These are phyloP conservation scores for Archips crataeganus DNA, from an alignment of 2,888 invertebrate genomes.

Conservation along the genomic window DNA sequence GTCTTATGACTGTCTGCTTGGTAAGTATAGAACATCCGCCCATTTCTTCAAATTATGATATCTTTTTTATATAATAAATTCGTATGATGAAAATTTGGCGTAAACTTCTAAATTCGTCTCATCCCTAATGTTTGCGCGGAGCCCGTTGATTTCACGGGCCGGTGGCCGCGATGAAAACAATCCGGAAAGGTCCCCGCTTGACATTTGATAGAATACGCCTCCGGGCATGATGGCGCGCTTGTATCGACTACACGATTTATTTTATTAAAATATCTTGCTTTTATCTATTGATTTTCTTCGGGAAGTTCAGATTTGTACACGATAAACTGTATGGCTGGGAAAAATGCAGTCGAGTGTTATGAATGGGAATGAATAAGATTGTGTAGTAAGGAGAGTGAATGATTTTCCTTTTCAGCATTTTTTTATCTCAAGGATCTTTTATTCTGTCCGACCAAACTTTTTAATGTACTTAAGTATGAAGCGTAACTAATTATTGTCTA, in stretches of 20 bases:
- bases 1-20: too few relatives aligned
- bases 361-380: too few relatives aligned
- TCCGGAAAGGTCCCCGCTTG: slow-evolving; percentile 70
- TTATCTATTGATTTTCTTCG: slow-evolving; percentile 36
- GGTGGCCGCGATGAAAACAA: slow-evolving; percentile 66
- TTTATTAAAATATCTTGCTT: slow-evolving; percentile 41
- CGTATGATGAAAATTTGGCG: background rate
- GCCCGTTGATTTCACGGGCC: slow-evolving; percentile 75
- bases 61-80: background rate
- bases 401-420: too few relatives aligned
- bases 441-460: too few relatives aligned
- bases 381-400: background rate
- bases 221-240: slow-evolving; percentile 66
- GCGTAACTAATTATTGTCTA: slow-evolving; percentile 5
- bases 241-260: slow-evolving; percentile 39
- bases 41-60: too few relatives aligned
- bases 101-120: slow-evolving; percentile 21
- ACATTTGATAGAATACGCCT: slow-evolving; percentile 79
- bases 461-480: background rate
- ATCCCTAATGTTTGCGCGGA: slow-evolving; percentile 46
- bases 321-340: background rate
- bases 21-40: too few relatives aligned
- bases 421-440: too few relatives aligned
- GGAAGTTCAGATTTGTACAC: slow-evolving; percentile 5
- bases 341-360: background rate